Evolutionary conservation across 2,888 invertebrate species (phyloP), one percentile per base, ranked within the genome.

Genomic region (Poecilus cupreus): DNA sequence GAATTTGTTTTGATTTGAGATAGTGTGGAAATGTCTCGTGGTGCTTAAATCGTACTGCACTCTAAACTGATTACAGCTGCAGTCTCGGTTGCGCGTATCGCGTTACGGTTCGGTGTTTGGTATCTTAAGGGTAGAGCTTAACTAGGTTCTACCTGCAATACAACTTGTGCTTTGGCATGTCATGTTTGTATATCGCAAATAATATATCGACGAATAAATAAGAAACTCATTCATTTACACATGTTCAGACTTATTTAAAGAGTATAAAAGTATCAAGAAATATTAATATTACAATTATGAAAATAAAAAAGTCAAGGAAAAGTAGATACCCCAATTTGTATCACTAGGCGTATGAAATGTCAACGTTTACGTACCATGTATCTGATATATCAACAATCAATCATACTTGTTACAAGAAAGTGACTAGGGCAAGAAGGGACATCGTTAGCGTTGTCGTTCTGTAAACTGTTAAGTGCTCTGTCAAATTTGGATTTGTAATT

Each of bases 231-330:
- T 26, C 60, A 60, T 78, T 20, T 81, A 81, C 81, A 81, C 81
- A 64, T 75, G 32, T 81, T 81, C 75, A 75, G 81, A 81, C 75
- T 75, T 81, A 75, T 81, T 72, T 46, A 81, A 81, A 75, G 75
- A 74, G 81, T 81, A 81, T 75, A 81, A 81, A 81, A 81, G 60
- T 81, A 81, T 75, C 75, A 75, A 74, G 81, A 75, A 75, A 81
- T 81, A 81, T 81, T 72, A 78, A 37, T 16, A 64, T 75, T 74
- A 80, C 70, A 74, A 81, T 72, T 81, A 75, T 75, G 75, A 60
- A 81, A 75, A 75, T 75, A 81, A 80, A 81, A 70, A 68, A 79
- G 39, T 39, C 18, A 70, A 60, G 43, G 32, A 64, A 81, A 80
- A 37, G 26, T 78, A 75, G 75, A 81, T 64, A 75, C 49, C 60